Percentiles rank a stretch among this genome's conserved stretches.
Evolutionary conservation across 2,888 invertebrate genomes (phyloP).

Genomic region (Mythimna pallens): DNA sequence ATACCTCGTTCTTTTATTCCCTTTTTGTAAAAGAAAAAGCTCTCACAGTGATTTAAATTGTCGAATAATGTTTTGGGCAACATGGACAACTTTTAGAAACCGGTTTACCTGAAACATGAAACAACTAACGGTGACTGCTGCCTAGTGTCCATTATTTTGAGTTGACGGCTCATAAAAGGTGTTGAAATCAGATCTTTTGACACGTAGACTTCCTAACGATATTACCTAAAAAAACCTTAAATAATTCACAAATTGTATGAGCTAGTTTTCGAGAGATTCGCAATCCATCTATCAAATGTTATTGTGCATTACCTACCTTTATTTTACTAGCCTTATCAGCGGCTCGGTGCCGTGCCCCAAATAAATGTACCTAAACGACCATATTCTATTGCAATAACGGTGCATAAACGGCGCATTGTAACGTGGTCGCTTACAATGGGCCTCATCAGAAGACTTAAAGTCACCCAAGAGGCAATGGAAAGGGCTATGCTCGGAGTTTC

Average conservation of each 20-base stretch:
- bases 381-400: too few species aligned
- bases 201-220: background rate
- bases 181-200: background rate
- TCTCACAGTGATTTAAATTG: slow-evolving; percentile 4
- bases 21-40: background rate
- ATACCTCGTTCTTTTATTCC: slow-evolving; percentile 24
- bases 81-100: background rate
- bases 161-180: background rate
- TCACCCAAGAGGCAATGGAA: too few species aligned
- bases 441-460: too few species aligned
- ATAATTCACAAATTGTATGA: background rate
- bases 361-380: too few species aligned
- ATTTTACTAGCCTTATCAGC: too few species aligned
- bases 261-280: too few species aligned
- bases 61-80: background rate
- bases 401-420: too few species aligned
- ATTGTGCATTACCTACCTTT: too few species aligned
- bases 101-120: background rate
- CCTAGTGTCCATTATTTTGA: background rate
- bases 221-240: background rate
- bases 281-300: too few species aligned
- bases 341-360: too few species aligned
- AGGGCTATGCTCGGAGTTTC: too few species aligned
- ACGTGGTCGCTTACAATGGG: too few species aligned
- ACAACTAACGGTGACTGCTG: background rate